Conservation (phyloP, 2,113 vertebrate genomes). For the Panurus biarmicus region DNA sequence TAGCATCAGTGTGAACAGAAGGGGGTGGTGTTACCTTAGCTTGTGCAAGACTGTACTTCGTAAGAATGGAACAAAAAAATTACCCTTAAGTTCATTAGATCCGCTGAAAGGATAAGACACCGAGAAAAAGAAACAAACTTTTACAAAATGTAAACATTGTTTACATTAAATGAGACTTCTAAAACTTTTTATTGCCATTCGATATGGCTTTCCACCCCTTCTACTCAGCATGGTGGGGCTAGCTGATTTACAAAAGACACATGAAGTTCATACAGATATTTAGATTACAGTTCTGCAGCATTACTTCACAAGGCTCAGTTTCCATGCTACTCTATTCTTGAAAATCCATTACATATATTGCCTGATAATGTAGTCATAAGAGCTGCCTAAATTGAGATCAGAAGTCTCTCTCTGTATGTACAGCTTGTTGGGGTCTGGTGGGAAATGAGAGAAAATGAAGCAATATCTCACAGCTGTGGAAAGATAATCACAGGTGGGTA, state of each 20-base stretch:
- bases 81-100: neutral
- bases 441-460: neutral
- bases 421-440: neutral
- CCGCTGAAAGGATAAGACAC: neutral
- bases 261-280: neutral
- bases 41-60: constrained; percentile 13
- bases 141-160: too few relatives aligned
- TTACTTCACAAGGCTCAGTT: neutral
- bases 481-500: neutral
- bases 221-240: neutral
- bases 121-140: neutral
- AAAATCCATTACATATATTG: neutral
- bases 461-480: neutral
- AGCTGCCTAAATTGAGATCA: neutral
- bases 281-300: neutral
- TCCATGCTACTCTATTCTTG: neutral
- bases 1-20: constrained; percentile 66
- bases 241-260: neutral
- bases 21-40: constrained; percentile 73
- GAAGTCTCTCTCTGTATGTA: neutral
- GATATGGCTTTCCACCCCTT: neutral
- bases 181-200: neutral
- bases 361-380: neutral
- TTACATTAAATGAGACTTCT: neutral
- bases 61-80: neutral